Conservation (phyloP, 2,113 vertebrate genomes). For the Ascaphus truei region DNA sequence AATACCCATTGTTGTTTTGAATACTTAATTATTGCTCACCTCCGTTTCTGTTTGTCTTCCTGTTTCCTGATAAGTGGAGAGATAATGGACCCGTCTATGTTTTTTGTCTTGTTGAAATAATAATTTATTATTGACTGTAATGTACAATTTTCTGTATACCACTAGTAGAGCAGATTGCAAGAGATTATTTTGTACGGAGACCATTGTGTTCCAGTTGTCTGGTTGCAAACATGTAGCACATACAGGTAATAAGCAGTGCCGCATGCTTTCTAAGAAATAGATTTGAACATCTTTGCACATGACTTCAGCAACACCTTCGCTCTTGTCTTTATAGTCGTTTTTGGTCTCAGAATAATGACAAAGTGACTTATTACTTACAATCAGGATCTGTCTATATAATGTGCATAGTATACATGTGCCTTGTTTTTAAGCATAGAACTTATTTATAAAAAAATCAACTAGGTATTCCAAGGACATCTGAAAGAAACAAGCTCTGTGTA, state of each 20-base stretch:
- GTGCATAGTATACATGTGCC: not conserved
- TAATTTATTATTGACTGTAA: conserved; percentile 12
- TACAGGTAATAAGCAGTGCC: conserved; percentile 3
- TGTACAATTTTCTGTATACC: not conserved
- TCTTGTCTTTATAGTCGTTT: not conserved
- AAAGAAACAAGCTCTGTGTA: not conserved
- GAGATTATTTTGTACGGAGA: conserved; percentile 22
- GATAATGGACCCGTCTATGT: conserved; percentile 16
- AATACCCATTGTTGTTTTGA: conserved; percentile 5
- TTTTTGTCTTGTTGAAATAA: conserved; percentile 7
- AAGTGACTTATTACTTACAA: not conserved
- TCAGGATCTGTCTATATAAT: not conserved
- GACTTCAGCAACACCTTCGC: not conserved
- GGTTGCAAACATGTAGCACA: not conserved
- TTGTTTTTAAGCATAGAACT: too few relatives aligned
- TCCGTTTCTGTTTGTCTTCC: not conserved
- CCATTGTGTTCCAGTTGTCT: conserved; percentile 13
- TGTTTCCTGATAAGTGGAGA: not conserved
- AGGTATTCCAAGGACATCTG: not conserved
- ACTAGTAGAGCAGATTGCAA: conserved; percentile 11
- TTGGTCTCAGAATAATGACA: not conserved
- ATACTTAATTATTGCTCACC: conserved; percentile 23
- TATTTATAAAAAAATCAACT: too few relatives aligned
- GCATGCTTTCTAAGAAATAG: not conserved
- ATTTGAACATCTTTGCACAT: not conserved